phyloP scores from a whole-genome alignment of 2,888 invertebrate genomes.

The Lochmaea capreae region DNA sequence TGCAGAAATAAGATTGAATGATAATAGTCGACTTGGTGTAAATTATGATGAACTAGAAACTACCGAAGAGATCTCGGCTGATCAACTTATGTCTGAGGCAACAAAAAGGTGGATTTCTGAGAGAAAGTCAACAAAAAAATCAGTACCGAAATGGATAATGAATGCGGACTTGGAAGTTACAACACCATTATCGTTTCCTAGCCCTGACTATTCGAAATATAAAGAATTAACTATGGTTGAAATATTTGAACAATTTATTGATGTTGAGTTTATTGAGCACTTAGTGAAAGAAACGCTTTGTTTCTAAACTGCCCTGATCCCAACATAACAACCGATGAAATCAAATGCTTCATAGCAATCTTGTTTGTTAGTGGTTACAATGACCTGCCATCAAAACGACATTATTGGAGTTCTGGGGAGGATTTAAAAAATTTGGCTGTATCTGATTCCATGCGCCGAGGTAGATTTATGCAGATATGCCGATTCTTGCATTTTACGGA shows the following conservation, averaged over 20 bases:
- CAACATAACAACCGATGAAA: slow-evolving; percentile 5
- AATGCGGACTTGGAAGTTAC: too few relatives aligned
- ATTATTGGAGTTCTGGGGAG: slow-evolving; percentile 5
- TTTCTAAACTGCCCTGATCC: slow-evolving; percentile 1
- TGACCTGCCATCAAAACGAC: slow-evolving; percentile 3
- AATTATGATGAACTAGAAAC: not conserved
- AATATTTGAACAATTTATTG: slow-evolving; percentile 21
- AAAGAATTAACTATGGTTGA: slow-evolving; percentile 6
- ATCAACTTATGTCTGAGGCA: slow-evolving; percentile 4
- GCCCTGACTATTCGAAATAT: slow-evolving; percentile 6
- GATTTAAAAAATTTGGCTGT: slow-evolving; percentile 6
- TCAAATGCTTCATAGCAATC: slow-evolving; percentile 7
- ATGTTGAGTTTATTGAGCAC: slow-evolving; percentile 12
- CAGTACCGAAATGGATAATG: too few relatives aligned
- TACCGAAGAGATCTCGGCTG: slow-evolving; percentile 2
- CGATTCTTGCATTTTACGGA: too few relatives aligned
- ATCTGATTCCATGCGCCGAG: not conserved
- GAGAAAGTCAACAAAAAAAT: too few relatives aligned
- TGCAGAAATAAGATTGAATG: too few relatives aligned
- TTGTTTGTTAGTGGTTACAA: not conserved
- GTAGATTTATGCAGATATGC: too few relatives aligned
- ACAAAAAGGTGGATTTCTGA: not conserved
- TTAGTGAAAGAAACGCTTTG: slow-evolving; percentile 12
- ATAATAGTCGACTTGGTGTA: not conserved
- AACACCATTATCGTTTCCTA: too few relatives aligned